Evolutionary conservation across 1,140 invertebrate genomes (phyloP).

Genomic region (Physella acuta): DNA sequence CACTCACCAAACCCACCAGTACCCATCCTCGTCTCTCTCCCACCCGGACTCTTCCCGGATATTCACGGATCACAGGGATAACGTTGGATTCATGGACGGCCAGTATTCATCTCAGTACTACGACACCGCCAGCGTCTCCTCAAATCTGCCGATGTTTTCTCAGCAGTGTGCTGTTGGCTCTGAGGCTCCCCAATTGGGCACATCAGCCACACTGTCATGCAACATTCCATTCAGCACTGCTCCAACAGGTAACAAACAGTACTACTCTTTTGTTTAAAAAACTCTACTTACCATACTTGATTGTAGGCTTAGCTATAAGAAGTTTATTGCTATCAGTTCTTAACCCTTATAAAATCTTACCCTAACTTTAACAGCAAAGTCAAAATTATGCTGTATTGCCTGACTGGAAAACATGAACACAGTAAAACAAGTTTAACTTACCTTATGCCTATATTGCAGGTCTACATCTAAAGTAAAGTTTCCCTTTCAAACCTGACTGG

Average conservation of each 20-base stretch:
- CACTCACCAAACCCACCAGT: slow-evolving; percentile 9
- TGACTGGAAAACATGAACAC: too few species aligned
- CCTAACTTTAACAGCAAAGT: too few species aligned
- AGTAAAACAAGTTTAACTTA: too few species aligned
- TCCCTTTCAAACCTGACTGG: too few species aligned
- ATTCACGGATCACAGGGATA: background rate
- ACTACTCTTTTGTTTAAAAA: too few species aligned
- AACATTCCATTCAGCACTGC: slow-evolving; percentile 19
- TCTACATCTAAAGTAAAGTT: too few species aligned
- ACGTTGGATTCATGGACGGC: slow-evolving; percentile 13
- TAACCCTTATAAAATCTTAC: too few species aligned
- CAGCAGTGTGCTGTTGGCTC: slow-evolving; percentile 23
- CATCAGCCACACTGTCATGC: background rate
- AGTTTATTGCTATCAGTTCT: too few species aligned
- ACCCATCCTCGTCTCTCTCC: background rate
- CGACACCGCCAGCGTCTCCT: background rate
- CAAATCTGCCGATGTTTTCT: slow-evolving; percentile 7
- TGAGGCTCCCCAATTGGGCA: slow-evolving; percentile 18
- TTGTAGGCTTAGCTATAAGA: too few species aligned
- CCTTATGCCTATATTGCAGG: too few species aligned
- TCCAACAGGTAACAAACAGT: slow-evolving; percentile 2
- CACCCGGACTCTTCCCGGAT: slow-evolving; percentile 5
- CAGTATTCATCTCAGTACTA: slow-evolving; percentile 13
- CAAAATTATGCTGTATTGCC: too few species aligned
- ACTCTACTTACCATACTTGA: too few species aligned